Conservation (phyloP, 2,888 invertebrate genomes). For the Pinctada fucata region DNA sequence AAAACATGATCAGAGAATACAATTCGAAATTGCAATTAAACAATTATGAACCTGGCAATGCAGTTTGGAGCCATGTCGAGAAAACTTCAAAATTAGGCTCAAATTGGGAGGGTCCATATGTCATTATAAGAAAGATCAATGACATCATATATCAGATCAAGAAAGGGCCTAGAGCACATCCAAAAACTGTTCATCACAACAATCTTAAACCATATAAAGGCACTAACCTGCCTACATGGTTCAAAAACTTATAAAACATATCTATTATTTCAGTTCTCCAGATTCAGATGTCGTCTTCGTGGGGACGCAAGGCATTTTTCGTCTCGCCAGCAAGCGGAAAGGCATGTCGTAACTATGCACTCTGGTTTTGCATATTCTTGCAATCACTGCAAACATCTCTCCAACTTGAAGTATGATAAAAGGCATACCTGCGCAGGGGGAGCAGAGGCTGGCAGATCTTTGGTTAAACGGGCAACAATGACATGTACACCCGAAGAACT, state of each 20-base stretch:
- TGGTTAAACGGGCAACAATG: no score
- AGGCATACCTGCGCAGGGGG: background rate
- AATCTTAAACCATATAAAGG: slow-evolving; percentile 22
- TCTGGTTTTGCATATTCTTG: background rate
- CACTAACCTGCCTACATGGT: background rate
- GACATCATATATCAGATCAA: slow-evolving; percentile 26
- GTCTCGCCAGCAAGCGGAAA: background rate
- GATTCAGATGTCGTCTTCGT: background rate
- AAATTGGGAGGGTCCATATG: slow-evolving; percentile 21
- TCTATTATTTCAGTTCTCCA: no score
- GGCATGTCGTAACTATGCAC: background rate
- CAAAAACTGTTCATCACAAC: slow-evolving; percentile 24
- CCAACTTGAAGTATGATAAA: background rate
- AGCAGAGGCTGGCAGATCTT: background rate
- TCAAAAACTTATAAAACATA: no score
- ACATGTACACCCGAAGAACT: background rate
- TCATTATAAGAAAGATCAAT: slow-evolving; percentile 17
- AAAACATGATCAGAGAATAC: slow-evolving; percentile 22
- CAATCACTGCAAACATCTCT: background rate
- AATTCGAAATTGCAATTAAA: slow-evolving; percentile 14
- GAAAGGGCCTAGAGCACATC: background rate
- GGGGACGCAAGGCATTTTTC: background rate
- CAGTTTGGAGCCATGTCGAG: slow-evolving; percentile 12
- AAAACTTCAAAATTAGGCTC: slow-evolving; percentile 14
- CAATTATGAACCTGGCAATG: slow-evolving; percentile 14